phyloP scores from a whole-genome alignment of 2,888 invertebrate genomes.

The Bombylius major region DNA sequence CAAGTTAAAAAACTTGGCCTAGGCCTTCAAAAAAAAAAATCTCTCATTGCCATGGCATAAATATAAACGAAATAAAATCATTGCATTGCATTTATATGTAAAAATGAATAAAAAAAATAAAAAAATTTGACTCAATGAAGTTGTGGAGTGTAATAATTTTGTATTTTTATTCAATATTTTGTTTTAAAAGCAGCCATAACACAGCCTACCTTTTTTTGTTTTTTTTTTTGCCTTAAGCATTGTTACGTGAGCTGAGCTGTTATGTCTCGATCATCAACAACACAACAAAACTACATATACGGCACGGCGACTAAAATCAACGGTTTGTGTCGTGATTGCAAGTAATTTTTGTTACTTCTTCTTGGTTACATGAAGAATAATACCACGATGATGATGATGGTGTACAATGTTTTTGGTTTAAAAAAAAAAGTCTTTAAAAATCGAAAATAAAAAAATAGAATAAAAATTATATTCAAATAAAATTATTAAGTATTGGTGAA shows the following conservation, averaged over 20 bases:
- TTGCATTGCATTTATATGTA: too few species aligned
- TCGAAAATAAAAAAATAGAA: too few species aligned
- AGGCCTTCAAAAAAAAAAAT: constrained; percentile 12
- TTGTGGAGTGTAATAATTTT: too few species aligned
- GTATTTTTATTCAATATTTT: neutral
- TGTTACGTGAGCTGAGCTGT: constrained; percentile 6
- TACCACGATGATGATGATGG: too few species aligned
- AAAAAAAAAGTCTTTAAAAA: too few species aligned
- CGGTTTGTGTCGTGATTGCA: constrained; percentile 14
- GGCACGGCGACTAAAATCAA: constrained; percentile 5
- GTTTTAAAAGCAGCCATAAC: too few species aligned
- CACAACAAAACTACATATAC: neutral
- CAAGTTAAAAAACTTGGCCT: constrained; percentile 9
- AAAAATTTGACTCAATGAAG: too few species aligned
- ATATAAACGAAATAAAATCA: too few species aligned
- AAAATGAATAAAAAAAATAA: too few species aligned
- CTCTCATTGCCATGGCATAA: constrained; percentile 10
- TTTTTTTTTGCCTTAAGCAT: neutral
- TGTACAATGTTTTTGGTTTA: too few species aligned
- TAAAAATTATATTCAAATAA: too few species aligned
- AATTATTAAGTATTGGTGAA: too few species aligned
- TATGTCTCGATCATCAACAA: constrained; percentile 1
- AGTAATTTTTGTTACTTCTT: neutral
- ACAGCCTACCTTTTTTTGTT: neutral
- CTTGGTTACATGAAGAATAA: neutral